These are phyloP conservation scores for Ispidina picta DNA, from an alignment of 2,797 vertebrate genomes.

Conservation along the genomic window DNA sequence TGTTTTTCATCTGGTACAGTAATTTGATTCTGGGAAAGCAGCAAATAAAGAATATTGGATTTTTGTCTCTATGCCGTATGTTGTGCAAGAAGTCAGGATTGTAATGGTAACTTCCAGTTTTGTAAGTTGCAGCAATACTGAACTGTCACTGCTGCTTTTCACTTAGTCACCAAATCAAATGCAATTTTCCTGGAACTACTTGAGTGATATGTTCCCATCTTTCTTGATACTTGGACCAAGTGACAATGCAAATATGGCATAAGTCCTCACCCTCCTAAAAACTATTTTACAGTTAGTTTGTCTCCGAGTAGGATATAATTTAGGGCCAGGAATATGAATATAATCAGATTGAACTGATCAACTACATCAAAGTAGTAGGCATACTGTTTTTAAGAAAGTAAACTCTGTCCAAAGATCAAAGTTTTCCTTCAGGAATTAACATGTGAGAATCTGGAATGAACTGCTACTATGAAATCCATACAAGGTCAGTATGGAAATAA, in stretches of 20 bases:
- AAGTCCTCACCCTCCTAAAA: neutral
- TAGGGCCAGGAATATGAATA: neutral
- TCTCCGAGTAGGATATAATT: neutral
- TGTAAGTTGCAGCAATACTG: neutral
- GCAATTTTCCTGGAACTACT: slow-evolving; percentile 26
- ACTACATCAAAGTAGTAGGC: neutral
- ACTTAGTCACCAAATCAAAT: neutral
- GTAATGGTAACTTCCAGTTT: neutral
- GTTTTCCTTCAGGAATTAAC: slow-evolving; percentile 47
- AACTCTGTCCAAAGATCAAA: slow-evolving; percentile 35
- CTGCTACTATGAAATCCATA: slow-evolving; percentile 6
- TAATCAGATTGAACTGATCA: slow-evolving; percentile 34
- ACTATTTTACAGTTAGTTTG: neutral
- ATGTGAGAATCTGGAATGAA: neutral
- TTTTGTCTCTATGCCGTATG: neutral
- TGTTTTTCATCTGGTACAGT: neutral
- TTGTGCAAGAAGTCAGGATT: neutral
- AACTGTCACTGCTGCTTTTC: neutral
- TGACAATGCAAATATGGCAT: neutral
- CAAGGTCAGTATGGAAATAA: slow-evolving; percentile 22
- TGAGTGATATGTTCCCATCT: neutral
- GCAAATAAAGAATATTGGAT: neutral
- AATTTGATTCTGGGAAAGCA: neutral
- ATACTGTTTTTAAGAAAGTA: neutral
- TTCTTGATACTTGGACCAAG: neutral